Evolutionary conservation across 2,113 vertebrate genomes (phyloP).

Genomic region (Pungitius pungitius): DNA sequence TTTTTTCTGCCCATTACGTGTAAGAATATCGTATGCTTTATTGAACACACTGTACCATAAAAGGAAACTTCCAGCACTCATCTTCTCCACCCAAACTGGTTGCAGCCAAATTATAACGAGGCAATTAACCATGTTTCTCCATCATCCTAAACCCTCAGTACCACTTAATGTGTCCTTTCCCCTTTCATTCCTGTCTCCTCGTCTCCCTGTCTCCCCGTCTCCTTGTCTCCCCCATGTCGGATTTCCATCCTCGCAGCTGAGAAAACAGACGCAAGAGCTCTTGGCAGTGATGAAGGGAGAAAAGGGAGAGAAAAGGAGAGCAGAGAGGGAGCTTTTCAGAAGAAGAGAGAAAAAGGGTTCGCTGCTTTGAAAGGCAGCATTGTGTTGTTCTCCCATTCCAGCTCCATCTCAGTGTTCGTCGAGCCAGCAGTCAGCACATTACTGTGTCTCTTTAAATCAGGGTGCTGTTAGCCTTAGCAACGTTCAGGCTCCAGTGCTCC

Average conservation of each 20-base stretch:
- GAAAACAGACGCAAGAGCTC: constrained; percentile 69
- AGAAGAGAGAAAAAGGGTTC: constrained; percentile 57
- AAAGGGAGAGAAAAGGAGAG: constrained; percentile 12
- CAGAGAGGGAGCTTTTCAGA: constrained; percentile 70
- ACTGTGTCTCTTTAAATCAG: constrained; percentile 72
- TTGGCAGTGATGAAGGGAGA: constrained; percentile 68
- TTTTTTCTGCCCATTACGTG: not conserved
- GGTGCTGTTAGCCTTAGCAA: constrained; percentile 66
- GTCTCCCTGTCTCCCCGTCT: constrained; percentile 35
- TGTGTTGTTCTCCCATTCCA: constrained; percentile 68
- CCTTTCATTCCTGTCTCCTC: constrained; percentile 43
- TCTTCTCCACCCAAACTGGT: not conserved
- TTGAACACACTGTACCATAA: not conserved
- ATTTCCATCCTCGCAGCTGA: constrained; percentile 78
- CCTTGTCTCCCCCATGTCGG: constrained; percentile 54
- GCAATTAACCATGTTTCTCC: constrained; percentile 14
- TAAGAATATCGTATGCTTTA: not conserved
- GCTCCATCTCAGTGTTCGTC: constrained; percentile 59
- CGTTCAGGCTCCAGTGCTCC: constrained; percentile 56
- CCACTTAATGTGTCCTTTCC: constrained; percentile 13
- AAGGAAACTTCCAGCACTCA: not conserved
- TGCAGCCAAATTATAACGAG: constrained; percentile 13
- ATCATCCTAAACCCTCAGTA: constrained; percentile 9
- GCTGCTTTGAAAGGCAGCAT: constrained; percentile 74
- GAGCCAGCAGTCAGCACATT: constrained; percentile 69